These are phyloP conservation scores for Catostylus mosaicus DNA, from an alignment of 30 jellyfish, hydroid and myxozoan species.

Conservation along the genomic window DNA sequence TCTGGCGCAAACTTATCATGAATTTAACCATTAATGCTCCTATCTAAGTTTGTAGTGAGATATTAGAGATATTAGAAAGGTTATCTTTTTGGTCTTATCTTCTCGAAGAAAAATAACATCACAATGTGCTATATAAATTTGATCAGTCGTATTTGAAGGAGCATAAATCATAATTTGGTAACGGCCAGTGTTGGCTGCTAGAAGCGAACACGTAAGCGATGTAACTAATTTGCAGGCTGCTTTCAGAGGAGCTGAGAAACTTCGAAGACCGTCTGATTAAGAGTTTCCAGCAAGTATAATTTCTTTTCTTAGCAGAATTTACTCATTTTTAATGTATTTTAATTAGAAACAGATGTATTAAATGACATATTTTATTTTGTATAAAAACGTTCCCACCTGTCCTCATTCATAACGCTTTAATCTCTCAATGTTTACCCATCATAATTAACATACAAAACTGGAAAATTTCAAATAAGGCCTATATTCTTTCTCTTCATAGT, in stretches of 20 bases:
- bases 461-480: background rate
- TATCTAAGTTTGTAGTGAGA: constrained; percentile 51
- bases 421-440: background rate
- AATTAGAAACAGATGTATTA: no score
- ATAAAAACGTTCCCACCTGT: no score
- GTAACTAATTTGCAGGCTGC: background rate
- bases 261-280: background rate
- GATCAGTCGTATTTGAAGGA: background rate
- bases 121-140: constrained; percentile 22
- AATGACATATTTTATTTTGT: no score
- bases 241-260: background rate
- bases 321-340: no score
- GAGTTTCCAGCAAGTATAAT: background rate
- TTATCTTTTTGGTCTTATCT: constrained; percentile 56
- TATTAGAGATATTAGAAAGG: constrained; percentile 42
- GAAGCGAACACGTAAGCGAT: background rate
- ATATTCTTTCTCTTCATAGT: background rate
- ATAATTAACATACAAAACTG: background rate
- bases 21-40: constrained; percentile 60
- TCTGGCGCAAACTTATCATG: constrained; percentile 62
- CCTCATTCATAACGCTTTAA: background rate
- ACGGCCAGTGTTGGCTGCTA: constrained; percentile 1
- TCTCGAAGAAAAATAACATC: constrained; percentile 24
- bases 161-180: background rate
- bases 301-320: background rate